Percentiles rank a stretch among this genome's conserved stretches.
These are phyloP conservation scores for Distichodus sexfasciatus DNA, from an alignment of 2,797 vertebrate species.

Conservation along the genomic window DNA sequence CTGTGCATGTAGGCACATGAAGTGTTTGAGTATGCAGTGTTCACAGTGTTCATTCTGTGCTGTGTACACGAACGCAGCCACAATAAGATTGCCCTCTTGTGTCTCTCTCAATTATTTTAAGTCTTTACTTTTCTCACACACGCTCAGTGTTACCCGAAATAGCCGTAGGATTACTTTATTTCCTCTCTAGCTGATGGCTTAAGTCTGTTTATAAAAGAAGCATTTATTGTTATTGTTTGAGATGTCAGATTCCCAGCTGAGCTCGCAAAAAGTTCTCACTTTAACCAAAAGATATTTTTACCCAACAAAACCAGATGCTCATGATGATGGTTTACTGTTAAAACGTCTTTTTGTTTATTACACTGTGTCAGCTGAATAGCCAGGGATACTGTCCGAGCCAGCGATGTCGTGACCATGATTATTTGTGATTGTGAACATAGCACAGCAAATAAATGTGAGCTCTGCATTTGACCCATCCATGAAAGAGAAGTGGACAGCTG, in stretches of 20 bases:
- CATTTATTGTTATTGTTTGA: slow-evolving; percentile 17
- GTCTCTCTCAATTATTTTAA: slow-evolving; percentile 24
- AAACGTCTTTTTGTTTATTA: not conserved
- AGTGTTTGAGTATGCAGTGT: slow-evolving; percentile 15
- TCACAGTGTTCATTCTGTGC: not conserved
- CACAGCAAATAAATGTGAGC: too few species aligned
- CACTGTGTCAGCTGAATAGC: not conserved
- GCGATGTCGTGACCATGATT: too few species aligned
- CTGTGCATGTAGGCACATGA: slow-evolving; percentile 6
- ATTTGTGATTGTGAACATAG: too few species aligned
- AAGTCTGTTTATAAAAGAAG: not conserved
- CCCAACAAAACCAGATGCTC: slow-evolving; percentile 20
- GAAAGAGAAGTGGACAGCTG: too few species aligned
- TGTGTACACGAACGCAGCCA: slow-evolving; percentile 1
- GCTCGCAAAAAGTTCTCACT: slow-evolving; percentile 2
- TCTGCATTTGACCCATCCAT: too few species aligned
- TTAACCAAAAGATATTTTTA: slow-evolving; percentile 31
- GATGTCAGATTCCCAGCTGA: not conserved
- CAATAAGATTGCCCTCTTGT: slow-evolving; percentile 9
- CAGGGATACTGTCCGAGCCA: not conserved
- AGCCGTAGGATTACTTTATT: slow-evolving; percentile 18
- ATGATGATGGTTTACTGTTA: not conserved
- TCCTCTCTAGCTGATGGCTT: not conserved
- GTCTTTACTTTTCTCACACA: slow-evolving; percentile 7
- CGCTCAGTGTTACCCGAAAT: slow-evolving; percentile 20